Percentiles rank a stretch among this genome's conserved stretches.
Conservation (phyloP, 2,888 invertebrate species). For the Stenoptilia bipunctidactyla region DNA sequence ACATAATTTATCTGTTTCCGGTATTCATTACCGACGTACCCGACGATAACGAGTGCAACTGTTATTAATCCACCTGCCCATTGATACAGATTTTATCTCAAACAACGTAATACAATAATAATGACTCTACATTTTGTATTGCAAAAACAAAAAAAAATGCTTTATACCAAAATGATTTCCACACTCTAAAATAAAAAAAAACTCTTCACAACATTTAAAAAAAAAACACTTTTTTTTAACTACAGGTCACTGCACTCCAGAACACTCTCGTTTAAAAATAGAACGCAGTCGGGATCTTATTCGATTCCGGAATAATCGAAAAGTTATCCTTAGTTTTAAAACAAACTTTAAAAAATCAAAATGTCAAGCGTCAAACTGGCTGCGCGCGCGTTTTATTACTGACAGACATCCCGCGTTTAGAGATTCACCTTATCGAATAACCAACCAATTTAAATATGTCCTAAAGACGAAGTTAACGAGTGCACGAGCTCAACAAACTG, state of each 20-base stretch:
- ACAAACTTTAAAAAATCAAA: no score
- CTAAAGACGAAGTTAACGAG: not conserved
- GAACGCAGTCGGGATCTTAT: constrained; percentile 28
- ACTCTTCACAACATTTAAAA: constrained; percentile 13
- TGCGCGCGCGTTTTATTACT: no score
- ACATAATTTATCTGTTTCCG: no score
- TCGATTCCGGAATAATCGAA: constrained; percentile 18
- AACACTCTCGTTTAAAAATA: constrained; percentile 36
- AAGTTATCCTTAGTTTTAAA: no score
- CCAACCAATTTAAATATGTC: constrained; percentile 25
- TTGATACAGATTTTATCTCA: no score
- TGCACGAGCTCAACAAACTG: constrained; percentile 6
- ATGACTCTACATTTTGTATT: no score
- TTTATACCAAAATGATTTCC: constrained; percentile 10
- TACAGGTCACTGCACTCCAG: constrained; percentile 55
- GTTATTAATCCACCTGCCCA: no score
- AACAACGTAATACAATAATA: no score
- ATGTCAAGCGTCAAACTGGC: no score
- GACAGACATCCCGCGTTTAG: no score
- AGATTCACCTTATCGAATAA: constrained; percentile 23
- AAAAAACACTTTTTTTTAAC: constrained; percentile 8
- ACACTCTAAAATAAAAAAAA: constrained; percentile 12
- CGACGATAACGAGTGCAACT: no score
- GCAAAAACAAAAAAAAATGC: not conserved
- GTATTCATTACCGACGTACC: no score